These are phyloP conservation scores for Synchiropus splendidus DNA, from an alignment of 2,113 vertebrate genomes.

Conservation along the genomic window DNA sequence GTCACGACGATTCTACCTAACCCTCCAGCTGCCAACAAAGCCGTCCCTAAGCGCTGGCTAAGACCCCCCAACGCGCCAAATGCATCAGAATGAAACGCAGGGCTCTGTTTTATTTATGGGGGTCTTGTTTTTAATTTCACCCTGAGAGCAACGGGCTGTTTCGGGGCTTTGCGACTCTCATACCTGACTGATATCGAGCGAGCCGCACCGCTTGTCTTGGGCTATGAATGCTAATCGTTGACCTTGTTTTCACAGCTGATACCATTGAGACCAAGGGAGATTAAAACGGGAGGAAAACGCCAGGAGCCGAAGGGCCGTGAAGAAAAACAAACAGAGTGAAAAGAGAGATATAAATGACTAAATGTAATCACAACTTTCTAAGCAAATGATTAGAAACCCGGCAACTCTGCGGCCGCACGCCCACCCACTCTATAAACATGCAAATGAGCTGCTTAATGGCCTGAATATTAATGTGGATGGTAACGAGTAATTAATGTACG, in stretches of 20 bases:
- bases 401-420: conserved; percentile 26
- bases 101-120: conserved; percentile 55
- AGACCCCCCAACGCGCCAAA: conserved; percentile 23
- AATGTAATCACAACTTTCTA: conserved; percentile 5
- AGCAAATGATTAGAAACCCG: conserved; percentile 25
- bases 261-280: conserved; percentile 28
- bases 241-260: conserved; percentile 49
- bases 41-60: conserved; percentile 26
- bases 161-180: conserved; percentile 22
- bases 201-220: conserved; percentile 22
- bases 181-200: conserved; percentile 45
- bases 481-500: conserved; percentile 50
- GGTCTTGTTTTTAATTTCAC: conserved; percentile 59
- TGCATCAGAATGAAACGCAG: conserved; percentile 9
- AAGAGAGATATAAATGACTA: conserved; percentile 8
- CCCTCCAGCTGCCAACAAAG: conserved; percentile 16
- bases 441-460: conserved; percentile 55
- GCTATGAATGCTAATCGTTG: conserved; percentile 53
- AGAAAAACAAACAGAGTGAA: conserved; percentile 3
- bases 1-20: conserved; percentile 13
- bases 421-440: conserved; percentile 54
- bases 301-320: conserved; percentile 10
- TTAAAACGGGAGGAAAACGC: conserved; percentile 39
- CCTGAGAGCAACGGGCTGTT: conserved; percentile 16
- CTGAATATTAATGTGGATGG: conserved; percentile 47